phyloP scores from a whole-genome alignment of 2,113 vertebrate species.

The Polypterus bichir region DNA sequence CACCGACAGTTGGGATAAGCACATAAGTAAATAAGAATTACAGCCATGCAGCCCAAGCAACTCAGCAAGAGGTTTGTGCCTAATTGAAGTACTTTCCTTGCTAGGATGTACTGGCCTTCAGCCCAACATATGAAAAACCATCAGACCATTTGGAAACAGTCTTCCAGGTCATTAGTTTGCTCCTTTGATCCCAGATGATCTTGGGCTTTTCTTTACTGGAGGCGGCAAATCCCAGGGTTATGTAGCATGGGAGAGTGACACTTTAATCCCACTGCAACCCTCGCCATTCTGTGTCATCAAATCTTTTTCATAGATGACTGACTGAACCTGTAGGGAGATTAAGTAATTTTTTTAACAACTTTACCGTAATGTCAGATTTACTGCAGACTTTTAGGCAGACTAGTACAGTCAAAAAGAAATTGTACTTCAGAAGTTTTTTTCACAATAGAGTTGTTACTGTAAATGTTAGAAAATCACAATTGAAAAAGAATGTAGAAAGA shows the following conservation, averaged over 20 bases:
- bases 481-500: too few species aligned
- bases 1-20: constrained; percentile 1
- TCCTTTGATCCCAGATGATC: constrained; percentile 38
- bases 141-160: constrained; percentile 32
- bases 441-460: too few species aligned
- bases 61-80: constrained; percentile 33
- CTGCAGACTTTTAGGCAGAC: constrained; percentile 20
- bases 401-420: too few species aligned
- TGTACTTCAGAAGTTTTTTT: too few species aligned
- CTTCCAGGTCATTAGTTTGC: constrained; percentile 47
- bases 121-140: constrained; percentile 32
- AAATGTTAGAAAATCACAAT: too few species aligned
- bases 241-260: constrained; percentile 34
- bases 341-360: constrained; percentile 62
- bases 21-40: constrained; percentile 8
- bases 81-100: constrained; percentile 46
- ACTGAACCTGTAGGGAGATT: constrained; percentile 42
- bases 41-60: constrained; percentile 18
- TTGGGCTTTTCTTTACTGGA: constrained; percentile 26
- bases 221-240: constrained; percentile 24
- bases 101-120: constrained; percentile 34
- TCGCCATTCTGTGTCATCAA: constrained; percentile 28
- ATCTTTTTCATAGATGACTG: constrained; percentile 38
- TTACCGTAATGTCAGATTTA: constrained; percentile 33
- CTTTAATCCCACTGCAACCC: constrained; percentile 39